Percentiles rank a stretch among this genome's conserved stretches.
These are phyloP conservation scores for Spea hammondii DNA, from an alignment of 2,797 vertebrate species.

Conservation along the genomic window DNA sequence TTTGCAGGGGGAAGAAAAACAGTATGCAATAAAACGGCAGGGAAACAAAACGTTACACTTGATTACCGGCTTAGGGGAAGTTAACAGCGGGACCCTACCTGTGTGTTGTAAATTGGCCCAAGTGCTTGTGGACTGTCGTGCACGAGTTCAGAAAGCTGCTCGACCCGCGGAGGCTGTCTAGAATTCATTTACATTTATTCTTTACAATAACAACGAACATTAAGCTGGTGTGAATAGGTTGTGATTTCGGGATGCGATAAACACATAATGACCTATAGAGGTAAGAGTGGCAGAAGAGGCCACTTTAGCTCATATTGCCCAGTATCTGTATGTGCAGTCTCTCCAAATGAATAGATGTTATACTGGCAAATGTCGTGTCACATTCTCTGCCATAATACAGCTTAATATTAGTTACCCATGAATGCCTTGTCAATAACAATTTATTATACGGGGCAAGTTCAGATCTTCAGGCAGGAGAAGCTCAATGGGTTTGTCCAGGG, in stretches of 20 bases:
- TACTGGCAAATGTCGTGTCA: background rate
- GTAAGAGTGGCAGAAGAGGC: background rate
- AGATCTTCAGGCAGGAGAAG: too few species aligned
- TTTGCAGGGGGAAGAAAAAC: background rate
- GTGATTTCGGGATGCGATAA: constrained; percentile 43
- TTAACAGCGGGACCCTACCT: constrained; percentile 22
- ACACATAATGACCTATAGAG: constrained; percentile 22
- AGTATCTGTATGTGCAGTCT: constrained; percentile 3
- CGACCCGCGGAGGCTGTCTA: background rate
- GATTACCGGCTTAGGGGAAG: constrained; percentile 25
- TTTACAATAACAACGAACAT: constrained; percentile 16
- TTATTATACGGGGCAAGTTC: too few species aligned
- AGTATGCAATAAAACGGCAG: constrained; percentile 24
- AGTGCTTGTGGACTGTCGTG: constrained; percentile 26
- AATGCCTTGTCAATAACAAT: too few species aligned
- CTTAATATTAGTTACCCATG: background rate
- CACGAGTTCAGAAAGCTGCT: constrained; percentile 18
- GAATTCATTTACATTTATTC: constrained; percentile 20
- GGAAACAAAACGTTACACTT: constrained; percentile 34
- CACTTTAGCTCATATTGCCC: constrained; percentile 14
- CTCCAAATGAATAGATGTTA: background rate
- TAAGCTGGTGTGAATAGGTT: constrained; percentile 15
- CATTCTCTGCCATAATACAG: background rate
- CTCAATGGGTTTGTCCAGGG: too few species aligned
- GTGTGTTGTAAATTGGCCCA: constrained; percentile 30